Conservation (phyloP, 2,888 invertebrate genomes). For the Cheiracanthium punctorium region DNA sequence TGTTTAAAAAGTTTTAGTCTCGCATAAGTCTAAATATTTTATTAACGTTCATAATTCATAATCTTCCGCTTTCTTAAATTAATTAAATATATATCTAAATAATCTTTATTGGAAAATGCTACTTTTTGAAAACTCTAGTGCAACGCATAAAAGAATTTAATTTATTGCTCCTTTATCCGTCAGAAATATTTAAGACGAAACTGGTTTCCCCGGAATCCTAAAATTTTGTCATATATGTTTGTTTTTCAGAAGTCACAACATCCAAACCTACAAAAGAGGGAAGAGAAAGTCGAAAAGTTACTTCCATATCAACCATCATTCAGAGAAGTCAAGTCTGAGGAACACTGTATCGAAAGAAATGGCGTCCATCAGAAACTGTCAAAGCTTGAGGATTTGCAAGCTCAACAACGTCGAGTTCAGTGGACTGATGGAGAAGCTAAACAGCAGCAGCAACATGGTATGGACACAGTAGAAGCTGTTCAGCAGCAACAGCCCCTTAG, state of each 20-base stretch:
- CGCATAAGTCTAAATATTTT: too few species aligned
- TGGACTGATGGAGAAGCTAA: constrained; percentile 42
- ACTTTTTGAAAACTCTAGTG: too few species aligned
- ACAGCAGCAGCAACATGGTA: constrained; percentile 20
- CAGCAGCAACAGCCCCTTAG: not conserved
- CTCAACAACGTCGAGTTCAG: constrained; percentile 37
- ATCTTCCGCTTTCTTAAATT: too few species aligned
- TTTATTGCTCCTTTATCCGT: too few species aligned
- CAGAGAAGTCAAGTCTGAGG: constrained; percentile 18
- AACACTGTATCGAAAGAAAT: constrained; percentile 41
- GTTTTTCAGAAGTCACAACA: constrained; percentile 51
- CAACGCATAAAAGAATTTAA: too few species aligned
- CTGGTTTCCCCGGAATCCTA: too few species aligned
- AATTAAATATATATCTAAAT: too few species aligned
- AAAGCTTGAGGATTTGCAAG: constrained; percentile 8
- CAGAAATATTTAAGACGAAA: too few species aligned
- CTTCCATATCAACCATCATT: constrained; percentile 33
- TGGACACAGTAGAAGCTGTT: constrained; percentile 29
- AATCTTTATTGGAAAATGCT: too few species aligned
- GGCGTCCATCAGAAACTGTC: constrained; percentile 53
- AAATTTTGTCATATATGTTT: too few species aligned
- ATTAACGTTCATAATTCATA: too few species aligned
- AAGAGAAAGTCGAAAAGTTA: constrained; percentile 21
- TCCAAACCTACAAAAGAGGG: constrained; percentile 19
- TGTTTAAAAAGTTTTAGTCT: too few species aligned